A percentile compares a stretch with the other conserved stretches of the same genome.
phyloP scores from a whole-genome alignment of 2,888 invertebrate species.

The Nemapogon koenigi region DNA sequence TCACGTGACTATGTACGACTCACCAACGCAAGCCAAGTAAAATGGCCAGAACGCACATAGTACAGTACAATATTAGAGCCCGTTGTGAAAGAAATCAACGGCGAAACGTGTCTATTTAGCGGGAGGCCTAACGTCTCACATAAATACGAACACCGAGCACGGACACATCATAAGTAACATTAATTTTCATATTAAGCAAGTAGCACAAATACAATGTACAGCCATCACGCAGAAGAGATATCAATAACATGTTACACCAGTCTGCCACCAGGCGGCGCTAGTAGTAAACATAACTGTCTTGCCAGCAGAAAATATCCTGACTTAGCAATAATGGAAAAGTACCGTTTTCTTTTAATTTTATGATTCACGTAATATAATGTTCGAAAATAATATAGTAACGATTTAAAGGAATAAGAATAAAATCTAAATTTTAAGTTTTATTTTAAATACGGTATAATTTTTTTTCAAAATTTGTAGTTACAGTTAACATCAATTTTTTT shows the following conservation, averaged over 20 bases:
- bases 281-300: no score
- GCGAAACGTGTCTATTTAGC: constrained; percentile 49
- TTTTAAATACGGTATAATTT: no score
- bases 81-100: constrained; percentile 52
- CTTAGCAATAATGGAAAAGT: no score
- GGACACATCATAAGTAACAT: constrained; percentile 36
- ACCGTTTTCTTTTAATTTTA: no score
- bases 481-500: no score
- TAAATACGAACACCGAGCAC: constrained; percentile 35
- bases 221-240: constrained; percentile 36
- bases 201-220: constrained; percentile 50
- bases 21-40: constrained; percentile 65
- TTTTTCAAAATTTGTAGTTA: no score
- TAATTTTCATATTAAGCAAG: constrained; percentile 18
- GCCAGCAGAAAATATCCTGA: no score
- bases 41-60: constrained; percentile 65
- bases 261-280: constrained; percentile 51
- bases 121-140: constrained; percentile 32
- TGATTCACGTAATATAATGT: no score
- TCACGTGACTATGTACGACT: constrained; percentile 65
- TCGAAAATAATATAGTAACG: no score
- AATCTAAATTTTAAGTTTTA: no score
- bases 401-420: no score
- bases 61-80: constrained; percentile 60
- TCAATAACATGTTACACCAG: constrained; percentile 53